Percentiles rank a stretch among this genome's conserved stretches.
These are phyloP conservation scores for Lasioglossum vierecki DNA, from an alignment of 2,888 invertebrate species.

Conservation along the genomic window DNA sequence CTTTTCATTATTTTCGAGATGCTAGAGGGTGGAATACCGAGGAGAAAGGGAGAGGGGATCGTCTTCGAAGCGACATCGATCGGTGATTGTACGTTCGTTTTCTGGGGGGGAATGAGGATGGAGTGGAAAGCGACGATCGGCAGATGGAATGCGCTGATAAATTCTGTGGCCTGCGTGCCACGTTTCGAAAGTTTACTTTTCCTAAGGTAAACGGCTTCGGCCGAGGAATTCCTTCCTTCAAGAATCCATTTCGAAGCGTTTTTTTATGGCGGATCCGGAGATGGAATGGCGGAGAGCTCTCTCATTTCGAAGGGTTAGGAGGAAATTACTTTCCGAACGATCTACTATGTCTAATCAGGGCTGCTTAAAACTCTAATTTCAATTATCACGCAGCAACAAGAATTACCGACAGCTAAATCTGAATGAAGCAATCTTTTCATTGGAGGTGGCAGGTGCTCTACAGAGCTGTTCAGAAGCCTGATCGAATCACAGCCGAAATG, in stretches of 20 bases:
- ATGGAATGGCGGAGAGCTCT: not conserved
- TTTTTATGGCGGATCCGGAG: not conserved
- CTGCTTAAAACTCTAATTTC: not conserved
- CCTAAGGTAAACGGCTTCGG: not conserved
- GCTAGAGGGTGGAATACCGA: not conserved
- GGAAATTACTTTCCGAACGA: too few relatives aligned
- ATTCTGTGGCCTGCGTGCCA: not conserved
- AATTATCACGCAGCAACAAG: not conserved
- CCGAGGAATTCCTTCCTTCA: not conserved
- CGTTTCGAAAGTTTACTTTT: slow-evolving; percentile 20
- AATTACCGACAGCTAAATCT: not conserved
- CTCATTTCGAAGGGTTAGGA: not conserved
- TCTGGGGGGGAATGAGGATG: not conserved
- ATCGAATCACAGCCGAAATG: slow-evolving; percentile 45
- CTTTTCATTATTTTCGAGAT: not conserved
- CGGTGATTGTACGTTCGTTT: not conserved
- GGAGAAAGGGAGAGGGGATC: not conserved
- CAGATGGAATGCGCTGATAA: not conserved
- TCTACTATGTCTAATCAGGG: not conserved
- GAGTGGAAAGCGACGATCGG: not conserved
- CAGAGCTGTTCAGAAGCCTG: not conserved
- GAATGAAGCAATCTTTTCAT: not conserved
- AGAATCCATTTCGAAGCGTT: not conserved
- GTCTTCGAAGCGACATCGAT: not conserved
- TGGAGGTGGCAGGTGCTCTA: not conserved